phyloP scores from a whole-genome alignment of 2,113 vertebrate species.

The Callaeas wilsoni region DNA sequence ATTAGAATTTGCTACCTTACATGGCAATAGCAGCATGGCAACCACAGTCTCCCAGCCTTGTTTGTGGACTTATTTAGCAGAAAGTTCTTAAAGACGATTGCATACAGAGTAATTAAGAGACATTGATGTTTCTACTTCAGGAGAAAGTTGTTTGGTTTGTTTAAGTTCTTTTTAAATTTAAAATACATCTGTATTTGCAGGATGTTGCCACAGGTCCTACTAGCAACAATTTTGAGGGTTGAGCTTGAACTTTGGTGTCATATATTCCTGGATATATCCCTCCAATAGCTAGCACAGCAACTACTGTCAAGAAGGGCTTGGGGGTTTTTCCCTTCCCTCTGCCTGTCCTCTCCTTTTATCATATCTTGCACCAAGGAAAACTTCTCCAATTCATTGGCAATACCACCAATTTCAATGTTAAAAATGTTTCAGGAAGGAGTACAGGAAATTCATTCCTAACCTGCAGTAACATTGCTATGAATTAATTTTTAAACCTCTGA shows the following conservation, averaged over 20 bases:
- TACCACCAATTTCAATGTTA: not conserved
- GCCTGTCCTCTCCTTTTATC: not conserved
- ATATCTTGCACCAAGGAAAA: not conserved
- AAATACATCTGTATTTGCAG: not conserved
- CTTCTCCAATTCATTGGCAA: not conserved
- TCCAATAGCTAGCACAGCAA: not conserved
- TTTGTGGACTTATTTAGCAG: not conserved
- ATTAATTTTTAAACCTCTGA: not conserved
- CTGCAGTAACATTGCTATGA: not conserved
- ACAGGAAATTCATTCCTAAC: not conserved
- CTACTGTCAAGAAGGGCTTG: not conserved
- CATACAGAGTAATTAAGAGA: not conserved
- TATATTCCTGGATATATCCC: not conserved
- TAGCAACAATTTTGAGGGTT: not conserved
- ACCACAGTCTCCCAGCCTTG: not conserved
- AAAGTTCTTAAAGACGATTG: not conserved
- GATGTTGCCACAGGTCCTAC: not conserved
- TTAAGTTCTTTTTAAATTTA: not conserved
- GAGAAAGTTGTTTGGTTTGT: not conserved
- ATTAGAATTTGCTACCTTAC: not conserved
- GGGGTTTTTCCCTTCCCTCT: accelerated
- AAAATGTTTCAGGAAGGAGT: not conserved
- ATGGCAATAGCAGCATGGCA: not conserved
- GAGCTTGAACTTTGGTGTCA: not conserved
- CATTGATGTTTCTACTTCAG: not conserved